These are phyloP conservation scores for Metacarcinus magister DNA, from an alignment of 2,888 invertebrate species.

Conservation along the genomic window DNA sequence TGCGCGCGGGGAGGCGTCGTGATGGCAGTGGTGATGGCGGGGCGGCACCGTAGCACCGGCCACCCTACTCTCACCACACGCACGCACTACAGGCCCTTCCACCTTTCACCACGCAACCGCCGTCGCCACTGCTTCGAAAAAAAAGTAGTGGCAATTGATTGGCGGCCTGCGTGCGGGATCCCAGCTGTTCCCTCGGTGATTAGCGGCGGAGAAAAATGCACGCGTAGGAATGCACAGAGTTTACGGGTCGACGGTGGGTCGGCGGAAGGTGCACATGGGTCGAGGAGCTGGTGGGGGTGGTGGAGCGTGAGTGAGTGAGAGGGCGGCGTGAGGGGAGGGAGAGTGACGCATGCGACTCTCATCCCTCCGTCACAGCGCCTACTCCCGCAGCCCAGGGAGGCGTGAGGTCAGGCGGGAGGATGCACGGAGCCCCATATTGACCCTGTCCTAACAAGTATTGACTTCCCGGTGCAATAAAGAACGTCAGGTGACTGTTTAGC, in stretches of 20 bases:
- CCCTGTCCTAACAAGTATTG: conserved; percentile 46
- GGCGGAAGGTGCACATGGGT: background rate
- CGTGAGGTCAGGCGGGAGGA: conserved; percentile 32
- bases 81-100: background rate
- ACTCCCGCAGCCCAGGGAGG: background rate
- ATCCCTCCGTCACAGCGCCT: conserved; percentile 23
- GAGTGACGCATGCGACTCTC: conserved; percentile 43
- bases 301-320: conserved; percentile 33
- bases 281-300: conserved; percentile 30
- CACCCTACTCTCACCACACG: conserved; percentile 42
- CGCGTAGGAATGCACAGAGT: background rate
- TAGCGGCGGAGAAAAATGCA: conserved; percentile 42
- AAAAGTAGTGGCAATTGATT: background rate
- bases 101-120: conserved; percentile 12
- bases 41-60: conserved; percentile 41
- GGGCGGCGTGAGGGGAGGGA: conserved; percentile 33
- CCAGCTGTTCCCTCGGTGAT: conserved; percentile 22
- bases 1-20: conserved; percentile 60
- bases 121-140: conserved; percentile 17
- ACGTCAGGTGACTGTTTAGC: conserved; percentile 18
- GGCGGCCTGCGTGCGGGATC: background rate
- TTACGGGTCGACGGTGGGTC: background rate
- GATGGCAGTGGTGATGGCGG: conserved; percentile 26
- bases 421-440: conserved; percentile 39
- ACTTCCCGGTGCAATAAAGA: conserved; percentile 37